phyloP scores from a whole-genome alignment of 2,888 invertebrate genomes.

The Heliconius erato region DNA sequence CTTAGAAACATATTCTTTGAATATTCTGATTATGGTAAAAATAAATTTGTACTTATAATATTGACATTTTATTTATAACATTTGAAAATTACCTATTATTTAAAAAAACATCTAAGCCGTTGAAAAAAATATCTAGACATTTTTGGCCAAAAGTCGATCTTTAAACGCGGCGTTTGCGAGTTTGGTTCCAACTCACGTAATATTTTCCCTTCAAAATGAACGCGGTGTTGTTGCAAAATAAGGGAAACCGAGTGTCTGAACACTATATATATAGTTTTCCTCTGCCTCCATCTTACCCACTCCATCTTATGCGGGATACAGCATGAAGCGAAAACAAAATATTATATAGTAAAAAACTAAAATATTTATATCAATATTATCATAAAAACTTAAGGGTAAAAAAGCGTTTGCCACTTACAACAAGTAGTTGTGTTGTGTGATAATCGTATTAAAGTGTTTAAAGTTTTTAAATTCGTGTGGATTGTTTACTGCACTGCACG shows the following conservation, averaged over 20 bases:
- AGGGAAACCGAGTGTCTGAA: no score
- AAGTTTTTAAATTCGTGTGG: conserved; percentile 33
- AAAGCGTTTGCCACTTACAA: conserved; percentile 5
- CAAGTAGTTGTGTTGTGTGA: conserved; percentile 14
- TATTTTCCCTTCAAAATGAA: no score
- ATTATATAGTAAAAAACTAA: not conserved
- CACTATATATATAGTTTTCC: not conserved
- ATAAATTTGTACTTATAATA: not conserved
- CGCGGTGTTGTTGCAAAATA: no score
- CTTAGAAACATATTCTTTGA: not conserved
- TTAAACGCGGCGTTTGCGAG: no score
- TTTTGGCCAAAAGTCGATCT: no score
- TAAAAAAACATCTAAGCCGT: no score
- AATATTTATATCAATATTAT: conserved; percentile 4
- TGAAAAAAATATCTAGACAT: no score
- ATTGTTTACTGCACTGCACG: conserved; percentile 33
- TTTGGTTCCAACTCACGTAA: no score
- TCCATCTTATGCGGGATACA: no score
- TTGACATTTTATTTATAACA: no score
- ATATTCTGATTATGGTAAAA: not conserved
- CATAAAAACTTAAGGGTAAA: conserved; percentile 12
- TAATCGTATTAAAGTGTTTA: conserved; percentile 9
- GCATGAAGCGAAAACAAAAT: no score
- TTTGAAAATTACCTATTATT: no score
- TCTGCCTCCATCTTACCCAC: not conserved